Evolutionary conservation across 1,140 invertebrate species (phyloP), one percentile per base, ranked within the genome.

Genomic region (Drosophila equinoxialis): DNA sequence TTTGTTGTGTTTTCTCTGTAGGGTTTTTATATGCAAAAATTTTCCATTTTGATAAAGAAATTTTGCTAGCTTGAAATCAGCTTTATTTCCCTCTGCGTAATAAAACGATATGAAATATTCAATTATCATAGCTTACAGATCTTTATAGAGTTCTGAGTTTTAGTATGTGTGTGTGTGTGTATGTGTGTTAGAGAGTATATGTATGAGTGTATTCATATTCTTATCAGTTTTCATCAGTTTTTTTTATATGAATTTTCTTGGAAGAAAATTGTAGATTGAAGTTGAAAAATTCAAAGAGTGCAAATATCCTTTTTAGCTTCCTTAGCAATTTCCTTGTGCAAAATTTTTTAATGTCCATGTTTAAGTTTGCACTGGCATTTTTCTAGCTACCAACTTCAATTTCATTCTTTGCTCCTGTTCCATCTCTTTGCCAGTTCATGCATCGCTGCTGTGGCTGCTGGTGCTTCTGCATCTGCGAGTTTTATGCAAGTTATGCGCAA

Each of bases 401-500:
- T 45, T 23, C 41, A 4, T 39, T 13, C 11, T 39, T 3, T 17
- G 3, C 51, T 11, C 17, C 57, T 42, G 5, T 37, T 33, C 6
- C 39, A 14, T 37, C 6, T n/a, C 58, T 14, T n/a, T 26, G 60
- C n/a, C n/a, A 17, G 57, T 26, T 62, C 60, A 26, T 61, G 37
- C 59, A 14, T 62, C 17, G 41, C n/a, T 59, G 57, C 14, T 11
- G 33, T 33, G 17, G 71, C 63, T 17, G 17, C 17, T 63, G 48
- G 71, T 54, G 30, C 67, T 64, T n/a, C 68, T 86, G 74, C 68
- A 41, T 68, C 54, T 68, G 63, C 71, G 83, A 89, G 83, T 86
- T 89, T 83, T 83, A 86, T 86, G 83, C 84, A 86, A 87, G 87
- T 51, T 86, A 86, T 86, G 79, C 80, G 70, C 84, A 87, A 86